phyloP scores from a whole-genome alignment of 30 jellyfish, hydroid and myxozoan genomes.

The Pelagia noctiluca region DNA sequence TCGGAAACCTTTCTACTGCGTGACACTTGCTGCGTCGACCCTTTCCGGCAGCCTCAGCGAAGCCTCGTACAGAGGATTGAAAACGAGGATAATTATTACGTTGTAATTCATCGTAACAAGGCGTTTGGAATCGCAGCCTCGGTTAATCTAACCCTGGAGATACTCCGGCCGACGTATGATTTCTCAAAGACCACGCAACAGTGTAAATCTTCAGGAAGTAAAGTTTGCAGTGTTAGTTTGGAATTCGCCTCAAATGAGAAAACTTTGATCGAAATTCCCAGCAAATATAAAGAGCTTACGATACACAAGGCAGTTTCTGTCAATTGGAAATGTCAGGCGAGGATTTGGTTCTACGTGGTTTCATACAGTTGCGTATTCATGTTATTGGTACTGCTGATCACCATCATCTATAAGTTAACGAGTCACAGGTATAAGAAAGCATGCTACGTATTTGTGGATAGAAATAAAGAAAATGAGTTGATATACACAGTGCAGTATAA shows the following conservation, averaged over 20 bases:
- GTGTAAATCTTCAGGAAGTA: slow-evolving; percentile 44
- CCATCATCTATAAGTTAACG: background rate
- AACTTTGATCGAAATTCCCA: slow-evolving; percentile 66
- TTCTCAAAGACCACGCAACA: slow-evolving; percentile 42
- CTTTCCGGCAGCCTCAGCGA: background rate
- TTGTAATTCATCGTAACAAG: slow-evolving; percentile 45
- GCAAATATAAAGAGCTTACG: background rate
- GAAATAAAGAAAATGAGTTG: background rate
- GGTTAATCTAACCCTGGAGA: slow-evolving; percentile 8
- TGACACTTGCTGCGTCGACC: slow-evolving; percentile 72
- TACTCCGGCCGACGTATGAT: slow-evolving; percentile 62
- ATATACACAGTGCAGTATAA: background rate
- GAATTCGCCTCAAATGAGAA: slow-evolving; percentile 49
- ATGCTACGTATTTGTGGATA: background rate
- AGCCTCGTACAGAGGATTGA: background rate
- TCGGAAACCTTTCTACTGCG: slow-evolving; percentile 48
- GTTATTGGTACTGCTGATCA: background rate
- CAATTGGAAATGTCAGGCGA: slow-evolving; percentile 76
- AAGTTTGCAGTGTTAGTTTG: slow-evolving; percentile 51
- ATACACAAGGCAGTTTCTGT: slow-evolving; percentile 47
- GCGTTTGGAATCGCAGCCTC: slow-evolving; percentile 43
- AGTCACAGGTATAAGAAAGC: background rate
- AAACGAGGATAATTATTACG: slow-evolving; percentile 27
- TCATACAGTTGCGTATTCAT: slow-evolving; percentile 20
- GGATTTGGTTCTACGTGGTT: slow-evolving; percentile 65